Conservation (phyloP, 2,888 invertebrate species). For the Eristalis arbustorum region DNA sequence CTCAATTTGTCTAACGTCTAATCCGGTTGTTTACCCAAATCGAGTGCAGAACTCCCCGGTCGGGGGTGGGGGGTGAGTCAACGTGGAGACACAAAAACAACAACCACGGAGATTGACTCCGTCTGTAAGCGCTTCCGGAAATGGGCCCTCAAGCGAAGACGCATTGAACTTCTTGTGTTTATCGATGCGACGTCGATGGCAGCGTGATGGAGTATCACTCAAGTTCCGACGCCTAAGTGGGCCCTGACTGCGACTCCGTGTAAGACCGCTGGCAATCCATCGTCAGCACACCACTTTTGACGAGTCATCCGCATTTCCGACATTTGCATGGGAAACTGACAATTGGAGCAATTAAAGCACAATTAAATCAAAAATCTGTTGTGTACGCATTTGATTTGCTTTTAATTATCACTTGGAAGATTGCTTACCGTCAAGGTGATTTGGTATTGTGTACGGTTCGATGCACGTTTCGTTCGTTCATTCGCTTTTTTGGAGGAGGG, state of each 20-base stretch:
- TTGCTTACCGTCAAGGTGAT: conserved; percentile 11
- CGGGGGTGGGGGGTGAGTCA: no score
- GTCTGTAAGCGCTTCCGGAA: neutral
- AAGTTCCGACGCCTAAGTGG: neutral
- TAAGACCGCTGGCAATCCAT: neutral
- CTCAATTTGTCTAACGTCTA: conserved; percentile 36
- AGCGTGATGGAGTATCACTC: neutral
- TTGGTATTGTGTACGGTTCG: neutral
- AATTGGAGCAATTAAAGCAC: conserved; percentile 25
- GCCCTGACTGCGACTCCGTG: no score
- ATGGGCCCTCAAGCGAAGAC: neutral
- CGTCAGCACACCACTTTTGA: neutral
- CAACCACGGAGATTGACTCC: neutral
- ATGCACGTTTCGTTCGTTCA: neutral
- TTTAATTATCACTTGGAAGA: conserved; percentile 15
- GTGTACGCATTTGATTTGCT: conserved; percentile 15
- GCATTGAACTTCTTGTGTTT: neutral
- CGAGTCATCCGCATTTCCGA: neutral
- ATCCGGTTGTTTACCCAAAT: conserved; percentile 39
- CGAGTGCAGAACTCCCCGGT: neutral
- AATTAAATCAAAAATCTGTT: conserved; percentile 20
- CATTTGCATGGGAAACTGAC: conserved; percentile 4
- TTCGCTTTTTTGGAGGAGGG: neutral
- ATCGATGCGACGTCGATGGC: neutral
- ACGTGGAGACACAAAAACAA: neutral